phyloP scores from a whole-genome alignment of 2,888 invertebrate genomes.

The Cephus pygmeus region DNA sequence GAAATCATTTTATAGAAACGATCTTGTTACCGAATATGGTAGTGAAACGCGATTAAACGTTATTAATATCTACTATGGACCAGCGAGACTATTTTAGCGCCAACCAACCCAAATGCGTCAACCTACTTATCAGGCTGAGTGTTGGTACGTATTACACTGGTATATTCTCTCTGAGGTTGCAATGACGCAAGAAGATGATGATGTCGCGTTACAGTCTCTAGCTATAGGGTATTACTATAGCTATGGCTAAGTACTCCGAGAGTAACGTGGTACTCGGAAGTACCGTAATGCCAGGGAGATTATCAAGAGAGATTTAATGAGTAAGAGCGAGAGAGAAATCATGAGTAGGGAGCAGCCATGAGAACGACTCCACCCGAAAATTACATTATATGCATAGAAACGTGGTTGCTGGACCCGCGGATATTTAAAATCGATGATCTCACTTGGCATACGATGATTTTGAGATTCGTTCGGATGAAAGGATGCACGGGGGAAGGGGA shows the following conservation, averaged over 20 bases:
- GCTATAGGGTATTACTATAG: background rate
- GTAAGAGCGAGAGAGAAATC: background rate
- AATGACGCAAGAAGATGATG: background rate
- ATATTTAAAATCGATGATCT: background rate
- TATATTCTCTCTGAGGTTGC: background rate
- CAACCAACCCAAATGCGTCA: background rate
- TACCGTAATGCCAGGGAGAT: background rate
- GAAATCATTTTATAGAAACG: background rate
- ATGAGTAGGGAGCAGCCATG: background rate
- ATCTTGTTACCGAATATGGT: background rate
- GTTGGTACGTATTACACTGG: background rate
- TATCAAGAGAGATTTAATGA: background rate
- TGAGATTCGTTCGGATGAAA: background rate
- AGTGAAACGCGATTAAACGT: slow-evolving; percentile 1
- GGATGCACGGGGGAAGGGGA: background rate
- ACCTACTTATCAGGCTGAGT: background rate
- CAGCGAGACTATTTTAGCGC: slow-evolving; percentile 1
- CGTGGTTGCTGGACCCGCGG: background rate
- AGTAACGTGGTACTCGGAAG: background rate
- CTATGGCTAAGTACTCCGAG: background rate
- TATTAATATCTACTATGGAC: background rate
- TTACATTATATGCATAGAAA: background rate
- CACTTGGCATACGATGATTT: background rate
- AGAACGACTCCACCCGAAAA: background rate
- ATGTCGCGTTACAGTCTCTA: background rate